Evolutionary conservation across 2,888 invertebrate genomes (phyloP), one percentile per base, ranked within the genome.

Genomic region (Taenaris catops): DNA sequence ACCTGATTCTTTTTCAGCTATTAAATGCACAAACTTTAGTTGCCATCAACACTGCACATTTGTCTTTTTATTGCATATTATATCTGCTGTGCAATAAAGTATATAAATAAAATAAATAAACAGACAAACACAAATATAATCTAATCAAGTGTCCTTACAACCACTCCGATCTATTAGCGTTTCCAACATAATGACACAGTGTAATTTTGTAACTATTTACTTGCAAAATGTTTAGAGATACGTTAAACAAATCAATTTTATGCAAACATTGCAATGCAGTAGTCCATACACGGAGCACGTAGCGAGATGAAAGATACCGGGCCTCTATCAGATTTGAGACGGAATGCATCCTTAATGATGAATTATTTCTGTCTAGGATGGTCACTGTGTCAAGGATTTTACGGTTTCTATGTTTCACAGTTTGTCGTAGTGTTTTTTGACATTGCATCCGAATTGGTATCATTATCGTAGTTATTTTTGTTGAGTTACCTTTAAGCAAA

Each of bases 171-270:
- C 32, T 27, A 39, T 38, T 42, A 43, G 34, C 40, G 21, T 31
- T 16, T 14, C 20, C 28, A 8, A 20, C 19, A 24, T 21, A 21
- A 18, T 8, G 4, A 31, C 21, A 28, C 17, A 11, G 9, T 17
- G 24, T 23, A 7, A 37, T 43, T 40, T 43, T 43, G 43, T 34
- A 43, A 43, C 36, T 32, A 11, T 28, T 25, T 35, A 37, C 46
- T 41, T 42, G 36, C 36, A 45, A 39, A 51, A 46, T 36, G 35
- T 34, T 27, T 34, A 36, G 38, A 48, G 48, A 55, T 55, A 50
- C 46, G 57, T 57, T 55, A 55, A 60, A 63, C 63, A 66, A 66
- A 65, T 62, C 59, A 58, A 63, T 66, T n/a, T 53, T 65, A 59
- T 58, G 59, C 51, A 68, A 65, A 75, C 58, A 68, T 76, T 75